A percentile compares a stretch with the other conserved stretches of the same genome.
These are phyloP conservation scores for Macrophya annulata DNA, from an alignment of 2,888 invertebrate species.

Conservation along the genomic window DNA sequence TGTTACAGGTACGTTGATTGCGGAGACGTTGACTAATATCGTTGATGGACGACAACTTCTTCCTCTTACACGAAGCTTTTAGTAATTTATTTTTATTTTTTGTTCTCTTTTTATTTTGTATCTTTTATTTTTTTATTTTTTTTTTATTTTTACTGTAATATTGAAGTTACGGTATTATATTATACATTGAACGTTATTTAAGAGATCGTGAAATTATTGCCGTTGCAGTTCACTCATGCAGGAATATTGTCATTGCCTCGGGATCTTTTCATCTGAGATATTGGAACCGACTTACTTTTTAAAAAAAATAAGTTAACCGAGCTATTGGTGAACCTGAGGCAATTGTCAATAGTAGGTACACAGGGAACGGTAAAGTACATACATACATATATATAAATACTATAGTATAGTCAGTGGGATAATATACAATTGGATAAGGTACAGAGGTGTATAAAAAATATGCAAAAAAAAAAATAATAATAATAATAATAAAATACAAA, in stretches of 20 bases:
- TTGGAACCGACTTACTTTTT: not conserved
- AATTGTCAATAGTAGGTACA: not conserved
- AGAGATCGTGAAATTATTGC: not conserved
- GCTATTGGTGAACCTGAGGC: not conserved
- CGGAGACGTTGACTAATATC: not conserved
- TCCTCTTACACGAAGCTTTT: not conserved
- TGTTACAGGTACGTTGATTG: conserved; percentile 43
- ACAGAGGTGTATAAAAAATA: not conserved
- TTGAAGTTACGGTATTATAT: not conserved
- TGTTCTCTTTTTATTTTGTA: not conserved
- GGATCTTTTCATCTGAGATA: not conserved
- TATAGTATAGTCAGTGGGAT: not conserved
- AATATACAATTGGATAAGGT: not conserved
- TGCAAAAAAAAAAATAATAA: no score
- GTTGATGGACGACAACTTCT: conserved; percentile 3
- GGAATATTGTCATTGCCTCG: no score
- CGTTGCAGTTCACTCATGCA: not conserved
- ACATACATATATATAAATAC: not conserved
- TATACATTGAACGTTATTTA: not conserved
- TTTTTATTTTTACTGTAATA: not conserved
- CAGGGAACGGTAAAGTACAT: not conserved
- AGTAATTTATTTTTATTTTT: not conserved
- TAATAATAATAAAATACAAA: not conserved
- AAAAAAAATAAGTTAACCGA: not conserved
- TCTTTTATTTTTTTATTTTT: not conserved